Base-by-base conservation (phyloP, 2,113 vertebrate genomes). In the Odocoileus virginianus region DNA sequence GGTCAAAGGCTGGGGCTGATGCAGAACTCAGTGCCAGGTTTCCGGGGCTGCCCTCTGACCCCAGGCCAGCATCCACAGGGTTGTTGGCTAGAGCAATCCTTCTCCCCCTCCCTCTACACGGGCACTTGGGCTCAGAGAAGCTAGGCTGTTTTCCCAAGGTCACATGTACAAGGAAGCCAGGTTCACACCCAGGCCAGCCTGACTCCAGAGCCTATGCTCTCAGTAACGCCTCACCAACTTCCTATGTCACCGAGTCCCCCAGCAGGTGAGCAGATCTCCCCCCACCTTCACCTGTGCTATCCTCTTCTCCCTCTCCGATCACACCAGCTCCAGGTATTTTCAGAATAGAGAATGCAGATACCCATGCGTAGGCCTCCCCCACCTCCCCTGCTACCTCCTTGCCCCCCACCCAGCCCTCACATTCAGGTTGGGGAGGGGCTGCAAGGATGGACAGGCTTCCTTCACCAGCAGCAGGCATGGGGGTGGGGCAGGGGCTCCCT, bases 401-500 rank as follows among this genome's bases (percentile, higher is more conserved):
- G 19, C n/a, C 67, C n/a, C n/a, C 67, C 10, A 12, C 19, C 67
- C 9, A 6, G n/a, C 67, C 89, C 89, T 30, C 2, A 23, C 27
- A 7, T 95, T 95, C 88, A 1, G 4, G 78, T 88, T 94, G 21
- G n/a, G 85, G 96, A 97, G 84, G 94, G 97, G 74, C 98, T 58
- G 11, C 12, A 5, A 54, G 87, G 96, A 97, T 93, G 47, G 97
- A 97, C 92, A 91, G 95, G 74, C 36, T 84, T 57, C 45, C 95
- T 90, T 85, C 95, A 60, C 93, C 57, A 1, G 28, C n/a, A 93
- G 83, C 3, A 83, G 97, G 67, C 94, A 61, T 25, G 97, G 98
- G 97, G 97, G 78, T 96, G 94, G 78, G 94, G 95, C 94, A 61
- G 96, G 97, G 97, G 96, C 43, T 91, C 93, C 97, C 97, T 97